Evolutionary conservation across 2,797 vertebrate species (phyloP).

Genomic region (Sebastes iracundus): DNA sequence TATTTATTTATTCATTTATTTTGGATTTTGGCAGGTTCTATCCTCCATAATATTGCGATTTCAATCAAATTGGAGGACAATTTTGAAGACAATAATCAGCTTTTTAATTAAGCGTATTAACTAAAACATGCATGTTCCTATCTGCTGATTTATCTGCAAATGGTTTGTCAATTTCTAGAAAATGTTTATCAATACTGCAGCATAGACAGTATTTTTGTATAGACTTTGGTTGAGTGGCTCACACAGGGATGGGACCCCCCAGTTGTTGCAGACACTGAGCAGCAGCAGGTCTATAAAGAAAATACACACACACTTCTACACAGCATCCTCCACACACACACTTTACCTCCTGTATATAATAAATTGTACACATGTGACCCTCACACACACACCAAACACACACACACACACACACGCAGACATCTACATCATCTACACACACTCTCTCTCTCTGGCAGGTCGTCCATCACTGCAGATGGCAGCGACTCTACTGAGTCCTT

Average conservation of each 20-base stretch:
- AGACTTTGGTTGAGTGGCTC: background rate
- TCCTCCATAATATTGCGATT: too few species aligned
- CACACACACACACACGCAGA: background rate
- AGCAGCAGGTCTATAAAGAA: background rate
- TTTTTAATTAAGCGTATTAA: background rate
- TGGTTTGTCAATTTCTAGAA: background rate
- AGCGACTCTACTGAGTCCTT: conserved; percentile 27
- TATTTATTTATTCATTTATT: too few species aligned
- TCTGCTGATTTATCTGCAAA: background rate
- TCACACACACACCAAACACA: background rate
- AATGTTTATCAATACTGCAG: background rate
- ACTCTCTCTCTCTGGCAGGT: conserved; percentile 9
- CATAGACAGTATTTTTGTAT: background rate
- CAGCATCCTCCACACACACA: background rate
- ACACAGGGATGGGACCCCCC: background rate
- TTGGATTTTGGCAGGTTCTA: too few species aligned
- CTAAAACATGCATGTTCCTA: too few species aligned
- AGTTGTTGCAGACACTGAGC: background rate
- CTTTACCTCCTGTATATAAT: background rate
- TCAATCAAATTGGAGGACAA: too few species aligned
- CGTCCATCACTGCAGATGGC: conserved; percentile 41
- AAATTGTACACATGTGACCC: background rate
- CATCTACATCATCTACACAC: background rate
- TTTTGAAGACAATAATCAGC: background rate
- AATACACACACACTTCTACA: background rate